These are phyloP conservation scores for Hecatera dysodea DNA, from an alignment of 2,888 invertebrate species.

Conservation along the genomic window DNA sequence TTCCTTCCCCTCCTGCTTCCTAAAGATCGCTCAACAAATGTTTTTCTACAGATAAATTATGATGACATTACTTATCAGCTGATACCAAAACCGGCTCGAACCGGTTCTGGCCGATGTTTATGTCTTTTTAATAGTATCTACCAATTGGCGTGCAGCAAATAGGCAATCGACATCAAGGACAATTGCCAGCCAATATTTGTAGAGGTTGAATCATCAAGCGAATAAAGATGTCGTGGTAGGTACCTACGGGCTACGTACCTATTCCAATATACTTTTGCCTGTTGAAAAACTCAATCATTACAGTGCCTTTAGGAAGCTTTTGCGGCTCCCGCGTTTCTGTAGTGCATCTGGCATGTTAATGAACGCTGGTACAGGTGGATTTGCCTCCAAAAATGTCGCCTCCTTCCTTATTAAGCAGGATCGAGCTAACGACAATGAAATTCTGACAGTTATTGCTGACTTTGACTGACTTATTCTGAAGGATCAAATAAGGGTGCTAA, in stretches of 20 bases:
- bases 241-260: too few species aligned
- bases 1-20: background rate
- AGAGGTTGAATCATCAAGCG: conserved; percentile 31
- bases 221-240: conserved; percentile 11
- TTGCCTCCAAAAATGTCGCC: too few species aligned
- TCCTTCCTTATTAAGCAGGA: too few species aligned
- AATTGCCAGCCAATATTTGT: conserved; percentile 50
- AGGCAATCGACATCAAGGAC: conserved; percentile 52
- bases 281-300: too few species aligned
- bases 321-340: too few species aligned
- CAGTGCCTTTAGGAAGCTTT: too few species aligned
- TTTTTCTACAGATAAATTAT: conserved; percentile 53
- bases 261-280: background rate
- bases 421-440: too few species aligned
- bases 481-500: too few species aligned
- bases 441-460: too few species aligned
- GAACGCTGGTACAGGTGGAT: too few species aligned
- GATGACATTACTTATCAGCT: conserved; percentile 62
- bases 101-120: conserved; percentile 51
- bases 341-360: too few species aligned
- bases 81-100: conserved; percentile 44
- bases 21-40: conserved; percentile 28
- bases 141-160: conserved; percentile 55
- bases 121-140: conserved; percentile 60
- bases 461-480: too few species aligned